These are phyloP conservation scores for Harpagoxenus sublaevis DNA, from an alignment of 2,888 invertebrate genomes.

Conservation along the genomic window DNA sequence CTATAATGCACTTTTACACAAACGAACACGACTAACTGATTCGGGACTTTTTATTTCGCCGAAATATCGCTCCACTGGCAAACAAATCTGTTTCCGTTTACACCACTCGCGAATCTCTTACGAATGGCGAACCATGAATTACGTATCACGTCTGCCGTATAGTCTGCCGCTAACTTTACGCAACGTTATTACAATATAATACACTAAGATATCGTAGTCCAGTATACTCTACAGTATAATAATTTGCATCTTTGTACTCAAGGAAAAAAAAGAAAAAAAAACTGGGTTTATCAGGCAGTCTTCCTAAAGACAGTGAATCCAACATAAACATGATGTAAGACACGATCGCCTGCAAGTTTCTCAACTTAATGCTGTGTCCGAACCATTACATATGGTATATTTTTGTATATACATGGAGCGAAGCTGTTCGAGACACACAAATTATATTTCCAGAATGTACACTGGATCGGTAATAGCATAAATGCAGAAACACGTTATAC, in stretches of 20 bases:
- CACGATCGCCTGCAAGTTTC: slow-evolving; percentile 18
- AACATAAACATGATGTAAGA: slow-evolving; percentile 51
- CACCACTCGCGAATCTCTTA: not conserved
- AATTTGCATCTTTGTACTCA: slow-evolving; percentile 53
- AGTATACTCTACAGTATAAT: not conserved
- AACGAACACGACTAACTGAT: not conserved
- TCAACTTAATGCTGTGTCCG: slow-evolving; percentile 72
- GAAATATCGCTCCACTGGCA: not conserved
- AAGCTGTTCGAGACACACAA: slow-evolving; percentile 80
- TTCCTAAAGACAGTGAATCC: slow-evolving; percentile 56
- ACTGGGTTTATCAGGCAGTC: slow-evolving; percentile 54
- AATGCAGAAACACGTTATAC: slow-evolving; percentile 54
- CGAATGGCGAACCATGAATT: not conserved
- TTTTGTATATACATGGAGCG: slow-evolving; percentile 73
- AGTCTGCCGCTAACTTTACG: not conserved
- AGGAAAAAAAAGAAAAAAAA: slow-evolving; percentile 37
- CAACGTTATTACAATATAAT: slow-evolving; percentile 9
- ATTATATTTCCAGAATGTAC: slow-evolving; percentile 64
- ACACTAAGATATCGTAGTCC: no score
- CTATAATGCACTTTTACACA: not conserved
- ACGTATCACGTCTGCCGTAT: not conserved
- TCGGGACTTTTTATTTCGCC: not conserved
- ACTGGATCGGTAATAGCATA: slow-evolving; percentile 65
- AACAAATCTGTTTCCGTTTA: not conserved
- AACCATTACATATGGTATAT: slow-evolving; percentile 67